Evolutionary conservation across 2,888 invertebrate genomes (phyloP).

Genomic region (Papilio protenor): DNA sequence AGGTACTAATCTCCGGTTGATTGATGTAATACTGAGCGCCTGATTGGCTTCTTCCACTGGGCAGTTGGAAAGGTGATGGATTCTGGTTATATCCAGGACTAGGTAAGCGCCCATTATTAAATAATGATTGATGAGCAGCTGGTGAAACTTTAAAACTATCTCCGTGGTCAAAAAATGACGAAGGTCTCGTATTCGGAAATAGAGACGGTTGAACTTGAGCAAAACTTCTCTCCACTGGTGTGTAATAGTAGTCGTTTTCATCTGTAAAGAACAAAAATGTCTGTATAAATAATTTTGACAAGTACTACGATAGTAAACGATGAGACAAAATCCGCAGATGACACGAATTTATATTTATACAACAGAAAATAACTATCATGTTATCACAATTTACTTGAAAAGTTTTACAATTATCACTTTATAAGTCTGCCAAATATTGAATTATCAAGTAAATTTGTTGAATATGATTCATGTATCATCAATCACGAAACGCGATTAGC

Average conservation of each 20-base stretch:
- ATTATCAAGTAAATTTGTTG: neutral
- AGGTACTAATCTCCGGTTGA: conserved; percentile 73
- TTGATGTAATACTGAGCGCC: conserved; percentile 77
- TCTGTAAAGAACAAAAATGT: conserved; percentile 62
- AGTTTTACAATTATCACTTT: neutral
- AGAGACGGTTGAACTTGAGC: conserved; percentile 82
- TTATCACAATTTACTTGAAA: neutral
- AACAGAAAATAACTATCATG: neutral
- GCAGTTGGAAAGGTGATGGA: conserved; percentile 79
- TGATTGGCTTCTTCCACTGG: conserved; percentile 79
- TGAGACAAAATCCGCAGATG: neutral
- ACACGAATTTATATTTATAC: too few relatives aligned
- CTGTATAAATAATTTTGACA: neutral
- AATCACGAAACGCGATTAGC: conserved; percentile 6
- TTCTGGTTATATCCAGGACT: conserved; percentile 81
- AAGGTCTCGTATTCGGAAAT: conserved; percentile 71
- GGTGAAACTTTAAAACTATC: conserved; percentile 70
- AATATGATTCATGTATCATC: conserved; percentile 3
- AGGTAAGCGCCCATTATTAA: conserved; percentile 74
- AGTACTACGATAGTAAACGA: neutral
- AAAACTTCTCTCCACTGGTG: conserved; percentile 80
- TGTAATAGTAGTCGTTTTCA: conserved; percentile 78
- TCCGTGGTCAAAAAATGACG: conserved; percentile 72
- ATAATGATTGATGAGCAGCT: conserved; percentile 67
- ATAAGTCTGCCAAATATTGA: neutral